phyloP scores from a whole-genome alignment of 2,797 vertebrate genomes.

The Natrix natrix region DNA sequence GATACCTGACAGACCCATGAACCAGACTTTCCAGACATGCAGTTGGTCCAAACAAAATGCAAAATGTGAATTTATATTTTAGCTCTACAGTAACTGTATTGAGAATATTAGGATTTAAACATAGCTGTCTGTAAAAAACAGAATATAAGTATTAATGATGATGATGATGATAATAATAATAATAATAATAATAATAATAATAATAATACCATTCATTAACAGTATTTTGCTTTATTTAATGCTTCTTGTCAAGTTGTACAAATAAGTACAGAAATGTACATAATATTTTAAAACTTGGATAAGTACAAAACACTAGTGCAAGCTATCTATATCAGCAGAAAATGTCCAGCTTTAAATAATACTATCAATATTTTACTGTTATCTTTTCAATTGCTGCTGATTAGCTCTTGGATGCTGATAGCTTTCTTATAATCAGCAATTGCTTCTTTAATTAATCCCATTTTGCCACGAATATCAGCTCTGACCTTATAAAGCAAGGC shows the following conservation, averaged over 20 bases:
- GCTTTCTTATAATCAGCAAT: conserved; percentile 75
- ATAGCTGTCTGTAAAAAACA: background rate
- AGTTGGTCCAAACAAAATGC: background rate
- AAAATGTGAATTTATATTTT: background rate
- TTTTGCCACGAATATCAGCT: conserved; percentile 74
- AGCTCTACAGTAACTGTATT: background rate
- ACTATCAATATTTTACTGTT: background rate
- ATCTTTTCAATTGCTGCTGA: conserved; percentile 24
- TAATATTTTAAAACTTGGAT: conserved; percentile 7
- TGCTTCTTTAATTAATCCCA: conserved; percentile 70
- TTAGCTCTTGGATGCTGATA: conserved; percentile 67
- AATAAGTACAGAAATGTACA: conserved; percentile 13
- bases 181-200: background rate
- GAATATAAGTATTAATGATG: background rate
- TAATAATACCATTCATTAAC: background rate
- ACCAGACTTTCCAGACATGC: background rate
- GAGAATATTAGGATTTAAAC: background rate
- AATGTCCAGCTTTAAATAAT: conserved; percentile 32
- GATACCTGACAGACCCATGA: background rate
- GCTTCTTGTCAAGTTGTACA: background rate
- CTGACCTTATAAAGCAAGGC: conserved; percentile 72
- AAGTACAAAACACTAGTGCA: conserved; percentile 17
- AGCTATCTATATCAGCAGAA: conserved; percentile 1
- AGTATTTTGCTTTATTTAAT: background rate
- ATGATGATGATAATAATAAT: background rate